Evolutionary conservation across 2,797 vertebrate genomes (phyloP).

Genomic region (Mallotus villosus): DNA sequence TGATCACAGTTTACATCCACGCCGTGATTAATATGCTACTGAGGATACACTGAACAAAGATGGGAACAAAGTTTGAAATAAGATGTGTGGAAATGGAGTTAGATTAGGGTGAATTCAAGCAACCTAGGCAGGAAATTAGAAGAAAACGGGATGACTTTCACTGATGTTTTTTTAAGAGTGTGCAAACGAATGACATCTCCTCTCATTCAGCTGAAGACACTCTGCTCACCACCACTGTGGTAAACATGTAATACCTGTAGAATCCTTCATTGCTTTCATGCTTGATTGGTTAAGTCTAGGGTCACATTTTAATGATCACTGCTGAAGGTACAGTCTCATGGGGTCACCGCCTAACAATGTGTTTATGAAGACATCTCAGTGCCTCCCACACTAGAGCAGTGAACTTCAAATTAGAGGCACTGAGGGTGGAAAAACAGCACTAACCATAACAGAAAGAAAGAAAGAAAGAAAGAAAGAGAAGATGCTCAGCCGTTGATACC

Average conservation of each 20-base stretch:
- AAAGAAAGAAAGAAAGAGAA: not conserved
- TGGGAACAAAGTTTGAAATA: no score
- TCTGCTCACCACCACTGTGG: no score
- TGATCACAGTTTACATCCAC: no score
- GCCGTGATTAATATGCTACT: no score
- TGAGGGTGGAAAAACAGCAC: constrained; percentile 9
- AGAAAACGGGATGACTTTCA: no score
- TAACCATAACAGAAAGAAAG: constrained; percentile 1
- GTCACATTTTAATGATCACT: constrained; percentile 45
- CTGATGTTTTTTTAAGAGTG: no score
- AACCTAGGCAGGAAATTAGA: no score
- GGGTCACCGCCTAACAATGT: constrained; percentile 25
- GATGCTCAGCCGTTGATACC: constrained; percentile 58
- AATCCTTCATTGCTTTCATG: constrained; percentile 49
- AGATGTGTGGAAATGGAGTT: no score
- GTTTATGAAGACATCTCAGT: constrained; percentile 43
- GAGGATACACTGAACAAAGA: no score
- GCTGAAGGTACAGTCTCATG: constrained; percentile 21
- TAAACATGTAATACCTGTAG: constrained; percentile 4
- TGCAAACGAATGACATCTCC: no score
- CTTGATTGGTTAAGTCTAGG: constrained; percentile 33
- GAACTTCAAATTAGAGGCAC: constrained; percentile 16
- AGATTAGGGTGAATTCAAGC: no score
- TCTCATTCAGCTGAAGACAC: no score
- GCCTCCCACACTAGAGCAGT: constrained; percentile 38